Evolutionary conservation across 2,113 vertebrate species (phyloP).

Genomic region (Hemibagrus wyckioides): DNA sequence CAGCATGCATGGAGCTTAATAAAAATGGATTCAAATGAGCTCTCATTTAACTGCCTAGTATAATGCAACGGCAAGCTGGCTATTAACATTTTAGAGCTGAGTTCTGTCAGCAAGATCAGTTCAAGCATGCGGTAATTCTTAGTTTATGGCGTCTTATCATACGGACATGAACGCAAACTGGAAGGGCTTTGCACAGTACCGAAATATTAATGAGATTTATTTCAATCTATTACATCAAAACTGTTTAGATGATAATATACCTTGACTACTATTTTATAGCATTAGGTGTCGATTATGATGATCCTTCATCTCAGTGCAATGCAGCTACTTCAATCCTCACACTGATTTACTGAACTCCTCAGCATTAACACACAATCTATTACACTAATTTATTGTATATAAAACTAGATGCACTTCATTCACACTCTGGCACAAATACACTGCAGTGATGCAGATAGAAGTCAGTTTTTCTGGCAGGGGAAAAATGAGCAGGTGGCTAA

Average conservation of each 20-base stretch:
- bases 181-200: background rate
- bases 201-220: background rate
- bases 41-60: background rate
- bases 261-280: background rate
- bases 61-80: no score
- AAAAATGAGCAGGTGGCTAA: background rate
- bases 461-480: background rate
- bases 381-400: background rate
- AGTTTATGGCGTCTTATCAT: background rate
- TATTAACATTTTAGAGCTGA: background rate
- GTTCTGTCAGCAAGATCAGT: background rate
- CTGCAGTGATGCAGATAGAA: background rate
- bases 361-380: background rate
- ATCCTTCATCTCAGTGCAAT: no score
- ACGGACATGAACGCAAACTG: background rate
- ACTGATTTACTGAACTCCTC: background rate
- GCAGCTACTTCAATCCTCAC: background rate
- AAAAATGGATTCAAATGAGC: background rate
- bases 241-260: background rate
- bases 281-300: background rate
- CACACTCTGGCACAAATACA: background rate
- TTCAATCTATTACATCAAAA: background rate
- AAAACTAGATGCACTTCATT: background rate
- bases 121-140: background rate
- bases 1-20: background rate